phyloP scores from a whole-genome alignment of 2,113 vertebrate species.

The Barbus barbus region DNA sequence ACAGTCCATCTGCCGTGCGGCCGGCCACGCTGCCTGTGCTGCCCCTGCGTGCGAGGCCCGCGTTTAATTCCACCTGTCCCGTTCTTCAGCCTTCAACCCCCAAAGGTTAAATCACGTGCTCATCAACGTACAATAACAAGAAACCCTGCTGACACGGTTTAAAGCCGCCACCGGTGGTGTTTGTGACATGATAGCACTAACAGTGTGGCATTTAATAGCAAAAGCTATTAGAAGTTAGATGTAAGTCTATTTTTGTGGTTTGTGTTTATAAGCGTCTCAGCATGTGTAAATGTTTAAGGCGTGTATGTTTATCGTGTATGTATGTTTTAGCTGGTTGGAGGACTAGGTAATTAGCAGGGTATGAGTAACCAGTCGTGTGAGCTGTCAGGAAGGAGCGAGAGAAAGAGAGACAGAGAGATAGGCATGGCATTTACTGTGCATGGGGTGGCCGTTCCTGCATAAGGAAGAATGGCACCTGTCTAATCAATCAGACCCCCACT shows the following conservation, averaged over 20 bases:
- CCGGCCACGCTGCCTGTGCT: slow-evolving; percentile 59
- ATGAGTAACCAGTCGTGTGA: slow-evolving; percentile 36
- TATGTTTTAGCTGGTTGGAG: background rate
- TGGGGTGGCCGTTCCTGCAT: slow-evolving; percentile 72
- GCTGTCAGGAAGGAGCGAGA: slow-evolving; percentile 35
- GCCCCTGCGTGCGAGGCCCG: slow-evolving; percentile 19
- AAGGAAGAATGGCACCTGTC: slow-evolving; percentile 85
- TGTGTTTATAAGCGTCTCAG: background rate
- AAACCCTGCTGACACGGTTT: background rate
- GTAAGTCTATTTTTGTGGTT: background rate
- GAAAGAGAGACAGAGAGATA: background rate
- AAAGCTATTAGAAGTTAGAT: background rate
- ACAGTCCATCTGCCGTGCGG: slow-evolving; percentile 81
- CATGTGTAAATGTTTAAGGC: slow-evolving; percentile 6
- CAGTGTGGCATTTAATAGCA: background rate
- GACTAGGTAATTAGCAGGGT: slow-evolving; percentile 16
- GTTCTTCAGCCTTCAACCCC: slow-evolving; percentile 44
- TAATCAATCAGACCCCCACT: slow-evolving; percentile 79
- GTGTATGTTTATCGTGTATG: background rate
- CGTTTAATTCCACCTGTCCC: slow-evolving; percentile 43
- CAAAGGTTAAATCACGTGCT: slow-evolving; percentile 35
- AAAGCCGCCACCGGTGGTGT: background rate
- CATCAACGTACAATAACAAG: background rate
- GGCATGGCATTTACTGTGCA: slow-evolving; percentile 68
- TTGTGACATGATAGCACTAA: background rate